These are phyloP conservation scores for Nymphalis c-album DNA, from an alignment of 2,888 invertebrate genomes.

Conservation along the genomic window DNA sequence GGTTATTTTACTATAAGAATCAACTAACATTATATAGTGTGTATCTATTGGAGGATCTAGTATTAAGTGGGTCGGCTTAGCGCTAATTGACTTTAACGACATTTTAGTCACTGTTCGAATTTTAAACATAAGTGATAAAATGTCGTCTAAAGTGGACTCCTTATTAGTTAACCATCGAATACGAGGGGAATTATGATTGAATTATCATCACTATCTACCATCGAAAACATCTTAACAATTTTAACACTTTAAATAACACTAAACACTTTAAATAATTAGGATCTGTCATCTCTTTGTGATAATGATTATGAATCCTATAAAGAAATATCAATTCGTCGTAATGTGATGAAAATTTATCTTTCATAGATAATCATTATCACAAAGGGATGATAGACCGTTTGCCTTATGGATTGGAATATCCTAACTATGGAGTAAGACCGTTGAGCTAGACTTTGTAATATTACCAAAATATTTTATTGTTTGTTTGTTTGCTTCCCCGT, in stretches of 20 bases:
- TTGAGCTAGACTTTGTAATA: constrained; percentile 55
- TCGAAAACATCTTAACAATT: constrained; percentile 52
- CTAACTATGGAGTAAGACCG: constrained; percentile 54
- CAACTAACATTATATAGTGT: constrained; percentile 26
- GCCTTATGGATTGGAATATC: constrained; percentile 43
- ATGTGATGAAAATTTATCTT: background rate
- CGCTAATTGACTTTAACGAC: constrained; percentile 36
- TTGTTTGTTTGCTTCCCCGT: constrained; percentile 72
- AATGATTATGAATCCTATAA: background rate
- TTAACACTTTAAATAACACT: constrained; percentile 51
- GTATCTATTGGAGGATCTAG: constrained; percentile 29
- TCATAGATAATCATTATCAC: constrained; percentile 6
- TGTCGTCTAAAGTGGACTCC: constrained; percentile 50
- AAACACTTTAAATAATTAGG: constrained; percentile 48
- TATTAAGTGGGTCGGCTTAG: constrained; percentile 43
- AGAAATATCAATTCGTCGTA: background rate
- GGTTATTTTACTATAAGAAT: constrained; percentile 35
- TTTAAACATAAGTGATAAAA: constrained; percentile 39
- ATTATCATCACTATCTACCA: constrained; percentile 58
- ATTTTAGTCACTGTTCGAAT: constrained; percentile 30
- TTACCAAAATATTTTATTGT: constrained; percentile 50
- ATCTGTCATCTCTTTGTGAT: constrained; percentile 21
- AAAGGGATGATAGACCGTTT: constrained; percentile 37
- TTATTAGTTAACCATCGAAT: constrained; percentile 61
- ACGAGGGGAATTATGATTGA: constrained; percentile 59